These are phyloP conservation scores for Montipora efflorescens DNA, from an alignment of 64 coral and sea anemone genomes.

Conservation along the genomic window DNA sequence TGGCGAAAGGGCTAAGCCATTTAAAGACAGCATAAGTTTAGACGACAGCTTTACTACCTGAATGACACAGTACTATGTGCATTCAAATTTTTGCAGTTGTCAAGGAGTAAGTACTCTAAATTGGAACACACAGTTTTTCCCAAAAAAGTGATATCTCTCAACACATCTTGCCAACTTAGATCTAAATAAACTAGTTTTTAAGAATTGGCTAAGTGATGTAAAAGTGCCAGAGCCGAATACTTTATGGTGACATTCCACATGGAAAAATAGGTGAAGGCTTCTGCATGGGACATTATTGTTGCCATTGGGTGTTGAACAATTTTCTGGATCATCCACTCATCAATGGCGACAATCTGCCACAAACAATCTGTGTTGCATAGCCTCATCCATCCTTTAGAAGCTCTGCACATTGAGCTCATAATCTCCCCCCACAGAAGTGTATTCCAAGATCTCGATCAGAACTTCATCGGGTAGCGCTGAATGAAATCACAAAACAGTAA, in stretches of 20 bases:
- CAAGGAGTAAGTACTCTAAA: constrained; percentile 47
- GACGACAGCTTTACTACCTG: constrained; percentile 12
- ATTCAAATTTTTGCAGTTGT: constrained; percentile 61
- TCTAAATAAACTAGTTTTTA: constrained; percentile 47
- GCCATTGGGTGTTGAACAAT: constrained; percentile 18
- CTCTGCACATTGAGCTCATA: constrained; percentile 30
- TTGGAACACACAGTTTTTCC: constrained; percentile 12
- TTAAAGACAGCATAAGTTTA: constrained; percentile 56
- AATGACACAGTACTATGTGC: not conserved
- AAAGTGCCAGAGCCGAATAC: constrained; percentile 5
- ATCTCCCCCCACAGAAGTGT: constrained; percentile 22
- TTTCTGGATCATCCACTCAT: not conserved
- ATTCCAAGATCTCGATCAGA: not conserved
- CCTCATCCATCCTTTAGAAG: constrained; percentile 38
- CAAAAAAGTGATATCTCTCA: constrained; percentile 23
- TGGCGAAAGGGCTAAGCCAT: constrained; percentile 8
- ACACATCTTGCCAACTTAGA: constrained; percentile 36
- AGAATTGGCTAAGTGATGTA: constrained; percentile 50
- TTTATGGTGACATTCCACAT: constrained; percentile 37
- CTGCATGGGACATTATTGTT: constrained; percentile 46
- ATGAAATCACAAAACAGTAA: not conserved
- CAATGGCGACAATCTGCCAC: not conserved
- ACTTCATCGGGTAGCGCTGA: constrained; percentile 19
- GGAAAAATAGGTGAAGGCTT: constrained; percentile 46
- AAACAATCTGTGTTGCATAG: constrained; percentile 40